Percentiles rank a stretch among this genome's conserved stretches.
These are phyloP conservation scores for Cydia amplana DNA, from an alignment of 1,140 invertebrate species.

Conservation along the genomic window DNA sequence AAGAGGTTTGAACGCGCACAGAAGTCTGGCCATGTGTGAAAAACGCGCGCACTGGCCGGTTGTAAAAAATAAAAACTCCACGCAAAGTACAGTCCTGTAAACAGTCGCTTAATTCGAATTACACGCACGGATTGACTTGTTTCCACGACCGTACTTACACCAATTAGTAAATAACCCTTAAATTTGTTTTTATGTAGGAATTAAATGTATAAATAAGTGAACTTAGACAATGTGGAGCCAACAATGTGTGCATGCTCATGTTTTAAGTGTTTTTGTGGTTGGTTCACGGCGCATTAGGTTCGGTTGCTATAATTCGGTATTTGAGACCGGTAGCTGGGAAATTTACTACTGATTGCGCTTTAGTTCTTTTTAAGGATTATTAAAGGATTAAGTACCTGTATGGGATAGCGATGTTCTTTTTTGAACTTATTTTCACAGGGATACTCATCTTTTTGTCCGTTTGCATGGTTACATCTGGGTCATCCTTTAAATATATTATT, in stretches of 20 bases:
- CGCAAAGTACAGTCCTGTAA: constrained; percentile 63
- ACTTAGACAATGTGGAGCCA: constrained; percentile 55
- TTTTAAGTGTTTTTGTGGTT: constrained; percentile 56
- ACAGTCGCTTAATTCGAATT: constrained; percentile 75
- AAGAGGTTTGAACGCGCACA: constrained; percentile 43
- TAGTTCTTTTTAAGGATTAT: constrained; percentile 16
- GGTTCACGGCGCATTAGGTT: constrained; percentile 47
- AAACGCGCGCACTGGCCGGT: constrained; percentile 57
- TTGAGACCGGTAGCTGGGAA: constrained; percentile 32
- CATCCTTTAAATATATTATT: not conserved
- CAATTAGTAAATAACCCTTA: constrained; percentile 74
- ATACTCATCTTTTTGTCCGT: not conserved
- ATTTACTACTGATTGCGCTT: constrained; percentile 3
- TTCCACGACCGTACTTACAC: constrained; percentile 69
- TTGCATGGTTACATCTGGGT: not conserved
- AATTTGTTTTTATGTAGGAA: constrained; percentile 63
- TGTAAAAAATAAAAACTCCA: constrained; percentile 57
- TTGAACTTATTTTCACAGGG: not conserved
- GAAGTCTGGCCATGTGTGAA: constrained; percentile 70
- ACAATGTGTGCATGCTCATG: constrained; percentile 58
- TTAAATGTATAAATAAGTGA: constrained; percentile 56
- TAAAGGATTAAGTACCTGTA: constrained; percentile 11
- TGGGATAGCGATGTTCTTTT: not conserved
- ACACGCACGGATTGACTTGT: constrained; percentile 69
- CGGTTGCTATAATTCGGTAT: constrained; percentile 32